These are phyloP conservation scores for Synanthedon myopaeformis DNA, from an alignment of 2,888 invertebrate species.

Conservation along the genomic window DNA sequence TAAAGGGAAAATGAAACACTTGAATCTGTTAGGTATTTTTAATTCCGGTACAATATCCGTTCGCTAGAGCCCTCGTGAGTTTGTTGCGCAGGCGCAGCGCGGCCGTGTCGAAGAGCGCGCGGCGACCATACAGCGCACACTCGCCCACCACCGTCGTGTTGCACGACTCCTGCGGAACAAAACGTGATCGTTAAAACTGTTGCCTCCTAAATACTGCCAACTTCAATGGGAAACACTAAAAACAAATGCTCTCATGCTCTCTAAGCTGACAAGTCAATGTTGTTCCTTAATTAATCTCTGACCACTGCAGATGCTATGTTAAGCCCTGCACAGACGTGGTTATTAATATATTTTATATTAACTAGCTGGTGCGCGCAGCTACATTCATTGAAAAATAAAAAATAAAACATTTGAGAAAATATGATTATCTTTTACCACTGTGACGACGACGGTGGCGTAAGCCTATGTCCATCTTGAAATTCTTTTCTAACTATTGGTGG, in stretches of 20 bases:
- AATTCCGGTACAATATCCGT: conserved; percentile 37
- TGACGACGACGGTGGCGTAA: no score
- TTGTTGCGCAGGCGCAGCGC: conserved; percentile 38
- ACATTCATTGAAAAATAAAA: no score
- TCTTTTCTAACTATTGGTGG: no score
- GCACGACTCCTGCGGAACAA: conserved; percentile 47
- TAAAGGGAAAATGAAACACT: conserved; percentile 9
- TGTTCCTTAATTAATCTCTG: no score
- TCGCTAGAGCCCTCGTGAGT: conserved; percentile 33
- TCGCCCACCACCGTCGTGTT: conserved; percentile 54
- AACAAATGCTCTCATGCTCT: background rate
- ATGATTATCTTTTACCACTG: no score
- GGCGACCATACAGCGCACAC: conserved; percentile 41
- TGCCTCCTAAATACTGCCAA: background rate
- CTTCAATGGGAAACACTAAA: background rate
- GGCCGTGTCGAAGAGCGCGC: conserved; percentile 41
- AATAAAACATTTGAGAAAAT: no score
- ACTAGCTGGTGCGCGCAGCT: no score
- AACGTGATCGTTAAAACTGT: background rate
- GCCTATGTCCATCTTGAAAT: no score
- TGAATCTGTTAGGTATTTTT: conserved; percentile 21
- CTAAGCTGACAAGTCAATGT: no score
- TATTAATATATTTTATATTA: no score
- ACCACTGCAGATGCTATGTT: no score
- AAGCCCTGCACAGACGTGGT: no score